Conservation (phyloP, 2,113 vertebrate species). For the Pseudorhombus dupliciocellatus region DNA sequence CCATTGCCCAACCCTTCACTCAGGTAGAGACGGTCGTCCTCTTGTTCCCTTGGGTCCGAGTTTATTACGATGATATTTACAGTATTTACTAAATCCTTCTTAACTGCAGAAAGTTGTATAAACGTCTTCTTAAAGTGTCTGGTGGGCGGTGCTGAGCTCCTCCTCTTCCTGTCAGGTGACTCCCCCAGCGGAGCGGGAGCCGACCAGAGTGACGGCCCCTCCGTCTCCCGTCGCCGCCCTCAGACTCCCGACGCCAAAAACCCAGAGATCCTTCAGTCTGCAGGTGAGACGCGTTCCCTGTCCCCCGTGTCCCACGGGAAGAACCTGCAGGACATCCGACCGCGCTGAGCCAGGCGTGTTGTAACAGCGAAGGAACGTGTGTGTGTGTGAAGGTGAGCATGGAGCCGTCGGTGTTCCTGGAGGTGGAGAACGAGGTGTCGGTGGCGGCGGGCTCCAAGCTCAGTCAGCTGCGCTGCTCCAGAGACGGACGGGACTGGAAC, state of each 20-base stretch:
- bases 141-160: background rate
- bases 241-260: conserved; percentile 88
- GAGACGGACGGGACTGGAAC: conserved; percentile 93
- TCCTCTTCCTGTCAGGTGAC: conserved; percentile 69
- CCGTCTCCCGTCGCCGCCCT: conserved; percentile 81
- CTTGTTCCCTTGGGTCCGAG: too few relatives aligned
- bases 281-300: conserved; percentile 74
- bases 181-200: conserved; percentile 85
- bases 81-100: too few relatives aligned
- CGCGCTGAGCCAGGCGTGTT: too few relatives aligned
- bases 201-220: conserved; percentile 73
- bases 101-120: too few relatives aligned
- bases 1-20: conserved; percentile 83
- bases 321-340: too few relatives aligned
- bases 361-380: too few relatives aligned
- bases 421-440: conserved; percentile 94
- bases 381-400: conserved; percentile 86
- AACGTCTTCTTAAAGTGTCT: too few relatives aligned
- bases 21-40: conserved; percentile 77
- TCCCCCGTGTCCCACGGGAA: background rate
- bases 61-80: too few relatives aligned
- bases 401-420: conserved; percentile 91
- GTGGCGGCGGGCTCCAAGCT: conserved; percentile 86
- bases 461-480: conserved; percentile 91
- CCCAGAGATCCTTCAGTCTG: conserved; percentile 90